Percentiles rank a stretch among this genome's conserved stretches.
Conservation (phyloP, 2,888 invertebrate genomes). For the Drosophila putrida region DNA sequence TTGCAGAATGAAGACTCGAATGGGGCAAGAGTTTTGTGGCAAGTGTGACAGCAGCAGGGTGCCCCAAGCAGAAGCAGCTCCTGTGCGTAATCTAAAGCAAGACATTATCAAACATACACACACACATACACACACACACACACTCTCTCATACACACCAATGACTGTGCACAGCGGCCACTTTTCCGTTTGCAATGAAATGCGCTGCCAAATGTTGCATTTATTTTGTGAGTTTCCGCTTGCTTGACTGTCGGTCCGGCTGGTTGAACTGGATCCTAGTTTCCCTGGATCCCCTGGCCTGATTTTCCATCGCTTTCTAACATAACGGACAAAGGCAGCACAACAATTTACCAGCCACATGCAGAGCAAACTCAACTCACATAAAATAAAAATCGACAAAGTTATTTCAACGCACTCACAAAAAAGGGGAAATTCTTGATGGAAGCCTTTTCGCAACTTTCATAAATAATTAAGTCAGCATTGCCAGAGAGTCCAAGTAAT, state of each 20-base stretch:
- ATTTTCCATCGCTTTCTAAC: conserved; percentile 17
- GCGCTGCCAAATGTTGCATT: conserved; percentile 82
- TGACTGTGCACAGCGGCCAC: conserved; percentile 56
- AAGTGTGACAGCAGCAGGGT: conserved; percentile 58
- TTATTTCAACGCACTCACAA: background rate
- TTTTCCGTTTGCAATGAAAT: conserved; percentile 76
- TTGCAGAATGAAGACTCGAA: conserved; percentile 55
- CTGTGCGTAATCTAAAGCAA: conserved; percentile 51
- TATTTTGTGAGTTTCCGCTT: conserved; percentile 80
- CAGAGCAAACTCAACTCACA: conserved; percentile 8
- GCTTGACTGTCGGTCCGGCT: conserved; percentile 34
- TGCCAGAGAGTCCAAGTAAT: background rate
- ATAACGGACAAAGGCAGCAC: conserved; percentile 42
- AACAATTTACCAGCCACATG: conserved; percentile 49
- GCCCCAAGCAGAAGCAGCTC: conserved; percentile 36
- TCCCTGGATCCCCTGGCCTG: conserved; percentile 1
- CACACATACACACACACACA: conserved; percentile 9
- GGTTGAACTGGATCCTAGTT: conserved; percentile 21
- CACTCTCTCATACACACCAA: conserved; percentile 8
- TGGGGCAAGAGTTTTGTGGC: conserved; percentile 23
- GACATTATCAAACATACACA: conserved; percentile 46
- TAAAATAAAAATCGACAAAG: conserved; percentile 8
- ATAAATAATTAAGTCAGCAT: conserved; percentile 18
- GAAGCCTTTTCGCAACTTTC: background rate
- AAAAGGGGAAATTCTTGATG: conserved; percentile 36